Evolutionary conservation across 2,113 vertebrate genomes (phyloP), one percentile per base, ranked within the genome.

Genomic region (Rhadina sibilatrix): DNA sequence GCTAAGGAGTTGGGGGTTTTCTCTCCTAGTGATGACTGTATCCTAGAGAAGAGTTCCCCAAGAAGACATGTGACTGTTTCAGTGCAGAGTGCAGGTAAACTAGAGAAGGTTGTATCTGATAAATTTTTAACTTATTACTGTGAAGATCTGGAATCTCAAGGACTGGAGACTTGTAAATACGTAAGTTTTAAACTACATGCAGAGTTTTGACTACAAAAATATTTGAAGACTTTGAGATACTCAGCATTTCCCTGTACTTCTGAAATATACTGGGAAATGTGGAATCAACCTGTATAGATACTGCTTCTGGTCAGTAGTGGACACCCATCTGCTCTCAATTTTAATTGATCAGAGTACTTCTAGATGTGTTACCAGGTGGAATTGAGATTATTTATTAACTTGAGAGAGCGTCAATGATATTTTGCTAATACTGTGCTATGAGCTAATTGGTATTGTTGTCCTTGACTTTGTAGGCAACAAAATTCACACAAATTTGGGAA

Each of bases 381-480:
- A 60, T 71, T 84, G 57, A 91, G 46, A 20, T 90, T 79, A 35
- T 77, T 94, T 88, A 68, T 75, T 76, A 83, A 57, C 5, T 70
- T 63, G 46, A 69, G 52, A 88, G 53, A n/a, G 11, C 14, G 2
- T 63, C 38, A 74, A 8, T 92, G 52, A 47, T 86, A 83, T 16
- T 70, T 91, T 85, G 79, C 35, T 50, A 86, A 64, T 70, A 11
- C 22, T 74, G 35, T 60, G 56, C 78, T 64, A 66, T 28, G 56
- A 91, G 68, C 44, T 68, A 54, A 61, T 91, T 5, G 35, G 35
- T 90, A 38, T 89, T 70, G 88, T 92, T 91, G 47, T 92, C 83
- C 68, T 89, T 94, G 69, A 78, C 54, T 65, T 86, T 66, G 38
- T 35, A 81, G 92, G 72, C 94, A 96, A 94, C 75, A 87, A 90